Conservation (phyloP, 1,140 invertebrate genomes). For the Subanguina moxae region DNA sequence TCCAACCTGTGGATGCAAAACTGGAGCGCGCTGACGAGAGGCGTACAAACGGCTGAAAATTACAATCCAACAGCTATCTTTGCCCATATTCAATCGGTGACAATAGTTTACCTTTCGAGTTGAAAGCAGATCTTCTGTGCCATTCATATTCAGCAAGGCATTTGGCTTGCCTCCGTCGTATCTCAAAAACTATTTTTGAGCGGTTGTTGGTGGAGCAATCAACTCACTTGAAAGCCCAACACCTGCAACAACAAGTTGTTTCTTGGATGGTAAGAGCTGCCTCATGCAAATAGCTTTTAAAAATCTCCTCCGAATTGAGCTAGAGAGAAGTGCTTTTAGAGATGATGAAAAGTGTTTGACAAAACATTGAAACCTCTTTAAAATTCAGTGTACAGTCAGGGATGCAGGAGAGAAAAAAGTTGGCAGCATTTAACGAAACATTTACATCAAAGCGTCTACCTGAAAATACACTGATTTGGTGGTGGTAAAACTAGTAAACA, state of each 20-base stretch:
- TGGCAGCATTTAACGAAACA: slow-evolving; percentile 71
- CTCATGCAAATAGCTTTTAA: slow-evolving; percentile 36
- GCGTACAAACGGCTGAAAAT: slow-evolving; percentile 42
- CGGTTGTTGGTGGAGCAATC: no score
- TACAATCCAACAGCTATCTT: no score
- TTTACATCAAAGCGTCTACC: slow-evolving; percentile 73
- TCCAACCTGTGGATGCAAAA: slow-evolving; percentile 45
- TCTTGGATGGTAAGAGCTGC: slow-evolving; percentile 28
- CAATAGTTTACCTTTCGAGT: slow-evolving; percentile 38
- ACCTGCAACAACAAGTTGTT: slow-evolving; percentile 9
- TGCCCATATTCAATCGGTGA: no score
- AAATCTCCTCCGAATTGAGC: background rate
- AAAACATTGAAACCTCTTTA: no score
- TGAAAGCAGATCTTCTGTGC: slow-evolving; percentile 31
- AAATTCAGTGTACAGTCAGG: slow-evolving; percentile 64
- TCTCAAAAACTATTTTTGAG: background rate
- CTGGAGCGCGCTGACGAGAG: slow-evolving; percentile 43
- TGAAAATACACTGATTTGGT: slow-evolving; percentile 57
- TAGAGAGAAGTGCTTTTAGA: slow-evolving; percentile 6
- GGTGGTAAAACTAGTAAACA: no score
- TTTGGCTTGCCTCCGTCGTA: slow-evolving; percentile 48
- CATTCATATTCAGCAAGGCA: slow-evolving; percentile 32
- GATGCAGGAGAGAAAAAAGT: slow-evolving; percentile 76
- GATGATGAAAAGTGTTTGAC: no score
- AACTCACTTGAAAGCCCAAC: slow-evolving; percentile 28